A percentile compares a stretch with the other conserved stretches of the same genome.
phyloP scores from a whole-genome alignment of 1,140 invertebrate species.

The Hypothenemus hampei region DNA sequence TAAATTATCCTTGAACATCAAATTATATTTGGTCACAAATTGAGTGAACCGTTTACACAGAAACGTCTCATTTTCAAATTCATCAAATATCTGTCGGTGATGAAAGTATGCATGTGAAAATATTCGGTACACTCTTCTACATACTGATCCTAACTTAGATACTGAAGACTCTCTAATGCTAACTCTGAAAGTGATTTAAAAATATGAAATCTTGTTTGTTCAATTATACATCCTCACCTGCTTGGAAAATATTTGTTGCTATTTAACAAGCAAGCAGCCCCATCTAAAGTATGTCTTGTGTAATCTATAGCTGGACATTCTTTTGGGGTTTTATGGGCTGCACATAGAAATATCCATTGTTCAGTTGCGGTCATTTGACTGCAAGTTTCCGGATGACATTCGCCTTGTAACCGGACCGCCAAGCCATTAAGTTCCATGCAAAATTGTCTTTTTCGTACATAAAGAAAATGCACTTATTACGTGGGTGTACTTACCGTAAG shows the following conservation, averaged over 20 bases:
- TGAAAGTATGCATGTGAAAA: conserved; percentile 99
- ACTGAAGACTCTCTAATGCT: conserved; percentile 99
- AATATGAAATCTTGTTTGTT: background rate
- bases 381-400: conserved; percentile 95
- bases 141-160: conserved; percentile 96
- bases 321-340: conserved; percentile 99
- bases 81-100: conserved; percentile 94
- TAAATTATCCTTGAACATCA: conserved; percentile 97
- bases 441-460: no score
- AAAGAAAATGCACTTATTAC: no score
- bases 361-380: conserved; percentile 99
- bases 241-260: conserved; percentile 99
- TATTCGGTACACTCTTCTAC: conserved; percentile 96
- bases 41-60: conserved; percentile 94
- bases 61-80: conserved; percentile 95
- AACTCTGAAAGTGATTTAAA: conserved; percentile 61
- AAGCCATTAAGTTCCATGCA: conserved; percentile 99
- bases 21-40: conserved; percentile 97
- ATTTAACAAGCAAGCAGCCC: conserved; percentile 96
- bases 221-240: conserved; percentile 57
- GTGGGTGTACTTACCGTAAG: conserved; percentile 58
- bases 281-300: conserved; percentile 98
- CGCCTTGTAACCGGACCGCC: conserved; percentile 86
- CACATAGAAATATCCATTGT: conserved; percentile 99
- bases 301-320: conserved; percentile 99